A percentile compares a stretch with the other conserved stretches of the same genome.
phyloP scores from a whole-genome alignment of 2,797 vertebrate genomes.

The Silurus aristotelis region DNA sequence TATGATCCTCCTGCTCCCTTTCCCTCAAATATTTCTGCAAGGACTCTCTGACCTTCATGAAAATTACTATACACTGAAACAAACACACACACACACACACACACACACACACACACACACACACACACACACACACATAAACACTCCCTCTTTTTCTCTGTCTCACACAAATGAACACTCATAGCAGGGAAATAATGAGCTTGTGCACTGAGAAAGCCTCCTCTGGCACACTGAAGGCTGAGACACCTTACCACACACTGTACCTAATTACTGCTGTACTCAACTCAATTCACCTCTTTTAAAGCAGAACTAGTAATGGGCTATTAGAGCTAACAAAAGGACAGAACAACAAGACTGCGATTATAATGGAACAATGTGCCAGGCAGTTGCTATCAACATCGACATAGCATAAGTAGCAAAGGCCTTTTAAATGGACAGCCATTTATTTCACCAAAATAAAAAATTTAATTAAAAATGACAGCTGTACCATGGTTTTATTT shows the following conservation, averaged over 20 bases:
- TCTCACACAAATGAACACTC: slow-evolving; percentile 18
- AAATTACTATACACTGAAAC: slow-evolving; percentile 25
- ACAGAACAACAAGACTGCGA: slow-evolving; percentile 5
- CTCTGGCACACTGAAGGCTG: slow-evolving; percentile 13
- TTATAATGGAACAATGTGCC: slow-evolving; percentile 16
- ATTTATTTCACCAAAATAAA: background rate
- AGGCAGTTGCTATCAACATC: slow-evolving; percentile 22
- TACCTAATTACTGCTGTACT: slow-evolving; percentile 36
- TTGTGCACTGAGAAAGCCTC: slow-evolving; percentile 28
- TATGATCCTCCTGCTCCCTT: slow-evolving; percentile 20
- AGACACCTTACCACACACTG: slow-evolving; percentile 18
- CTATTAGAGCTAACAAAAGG: slow-evolving; percentile 31
- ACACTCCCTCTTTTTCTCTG: slow-evolving; percentile 28
- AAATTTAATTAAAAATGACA: slow-evolving; percentile 5
- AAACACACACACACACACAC: slow-evolving; percentile 24
- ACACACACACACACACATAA: slow-evolving; percentile 5
- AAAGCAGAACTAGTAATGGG: slow-evolving; percentile 24
- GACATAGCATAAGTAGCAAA: slow-evolving; percentile 17
- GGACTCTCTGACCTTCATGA: slow-evolving; percentile 54
- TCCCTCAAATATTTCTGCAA: slow-evolving; percentile 50
- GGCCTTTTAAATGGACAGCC: slow-evolving; percentile 13
- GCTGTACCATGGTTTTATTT: background rate
- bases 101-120: slow-evolving; percentile 18
- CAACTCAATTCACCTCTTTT: slow-evolving; percentile 24
- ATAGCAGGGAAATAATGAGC: slow-evolving; percentile 49